These are phyloP conservation scores for Acropora yongei DNA, from an alignment of 64 coral and sea anemone species.

Conservation along the genomic window DNA sequence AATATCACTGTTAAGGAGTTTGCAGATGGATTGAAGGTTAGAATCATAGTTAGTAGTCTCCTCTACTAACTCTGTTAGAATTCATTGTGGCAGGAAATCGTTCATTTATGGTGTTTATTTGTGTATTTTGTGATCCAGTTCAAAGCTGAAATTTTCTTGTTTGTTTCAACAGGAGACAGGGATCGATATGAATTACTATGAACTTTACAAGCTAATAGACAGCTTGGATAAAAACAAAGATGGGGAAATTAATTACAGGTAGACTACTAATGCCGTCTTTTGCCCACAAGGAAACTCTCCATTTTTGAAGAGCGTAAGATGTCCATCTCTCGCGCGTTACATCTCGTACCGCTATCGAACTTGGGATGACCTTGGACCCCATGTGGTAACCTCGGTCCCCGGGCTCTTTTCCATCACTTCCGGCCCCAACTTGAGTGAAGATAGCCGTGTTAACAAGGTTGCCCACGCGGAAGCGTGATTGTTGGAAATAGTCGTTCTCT, in stretches of 20 bases:
- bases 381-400: no score
- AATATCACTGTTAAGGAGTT: slow-evolving; percentile 88
- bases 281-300: no score
- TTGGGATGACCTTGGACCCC: no score
- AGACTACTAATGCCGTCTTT: background rate
- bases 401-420: no score
- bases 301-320: no score
- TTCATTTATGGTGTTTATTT: background rate
- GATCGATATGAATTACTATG: slow-evolving; percentile 87
- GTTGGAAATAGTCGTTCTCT: no score
- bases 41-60: background rate
- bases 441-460: no score
- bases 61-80: no score
- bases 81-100: background rate
- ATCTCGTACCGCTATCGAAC: no score
- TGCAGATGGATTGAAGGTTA: slow-evolving; percentile 93
- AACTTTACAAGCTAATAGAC: slow-evolving; percentile 80
- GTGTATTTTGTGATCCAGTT: background rate
- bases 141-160: background rate
- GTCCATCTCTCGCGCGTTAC: no score
- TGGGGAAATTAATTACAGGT: slow-evolving; percentile 99
- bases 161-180: slow-evolving; percentile 85
- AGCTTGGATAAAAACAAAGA: slow-evolving; percentile 90
- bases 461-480: no score
- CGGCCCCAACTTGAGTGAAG: no score